These are phyloP conservation scores for Bicyclus anynana DNA, from an alignment of 1,140 invertebrate species.

Conservation along the genomic window DNA sequence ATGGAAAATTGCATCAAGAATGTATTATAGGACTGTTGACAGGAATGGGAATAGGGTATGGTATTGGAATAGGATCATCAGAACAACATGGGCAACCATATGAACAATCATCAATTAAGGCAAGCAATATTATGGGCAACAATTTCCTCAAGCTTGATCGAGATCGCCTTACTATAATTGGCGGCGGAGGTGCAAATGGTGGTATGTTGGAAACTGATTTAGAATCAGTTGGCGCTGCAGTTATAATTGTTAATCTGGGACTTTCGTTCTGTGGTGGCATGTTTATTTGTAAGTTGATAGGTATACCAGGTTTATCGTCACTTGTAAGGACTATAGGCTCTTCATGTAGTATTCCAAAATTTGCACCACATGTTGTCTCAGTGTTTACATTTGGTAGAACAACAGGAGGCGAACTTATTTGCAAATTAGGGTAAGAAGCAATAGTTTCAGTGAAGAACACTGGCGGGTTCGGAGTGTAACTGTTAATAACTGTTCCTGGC, in stretches of 20 bases:
- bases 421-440: background rate
- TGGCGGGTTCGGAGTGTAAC: background rate
- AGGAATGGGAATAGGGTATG: conserved; percentile 40
- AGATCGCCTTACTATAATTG: conserved; percentile 30
- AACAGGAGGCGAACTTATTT: background rate
- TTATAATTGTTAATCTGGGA: conserved; percentile 33
- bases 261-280: conserved; percentile 27
- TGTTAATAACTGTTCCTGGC: background rate
- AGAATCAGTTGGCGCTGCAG: conserved; percentile 14
- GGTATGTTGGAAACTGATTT: conserved; percentile 9
- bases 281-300: conserved; percentile 43
- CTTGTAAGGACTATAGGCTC: conserved; percentile 7
- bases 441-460: background rate
- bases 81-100: conserved; percentile 21
- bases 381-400: conserved; percentile 12
- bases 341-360: background rate
- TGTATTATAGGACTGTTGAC: conserved; percentile 27
- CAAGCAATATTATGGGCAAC: conserved; percentile 41
- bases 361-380: conserved; percentile 5
- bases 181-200: conserved; percentile 15
- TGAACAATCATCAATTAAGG: conserved; percentile 31
- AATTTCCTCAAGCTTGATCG: conserved; percentile 34
- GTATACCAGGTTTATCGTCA: conserved; percentile 14
- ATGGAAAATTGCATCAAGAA: background rate
- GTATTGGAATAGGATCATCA: conserved; percentile 38